Base-by-base conservation (phyloP, 2,797 vertebrate genomes). In the Syngnathus acus region DNA sequence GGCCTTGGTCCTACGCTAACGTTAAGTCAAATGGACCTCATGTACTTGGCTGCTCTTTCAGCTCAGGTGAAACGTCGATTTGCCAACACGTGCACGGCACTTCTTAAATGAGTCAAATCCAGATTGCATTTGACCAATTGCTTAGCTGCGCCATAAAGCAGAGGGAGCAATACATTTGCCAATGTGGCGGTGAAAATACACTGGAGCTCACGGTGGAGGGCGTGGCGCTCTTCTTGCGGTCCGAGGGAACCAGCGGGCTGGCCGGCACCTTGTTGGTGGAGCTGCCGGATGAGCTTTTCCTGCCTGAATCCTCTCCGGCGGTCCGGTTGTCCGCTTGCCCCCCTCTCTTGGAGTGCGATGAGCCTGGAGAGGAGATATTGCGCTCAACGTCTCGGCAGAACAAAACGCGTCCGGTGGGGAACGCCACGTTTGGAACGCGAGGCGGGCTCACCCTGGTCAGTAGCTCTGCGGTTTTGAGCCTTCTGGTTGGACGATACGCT, bases 401-500 rank as follows among this genome's bases (percentile, higher is more conserved):
- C 50, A 51, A 51, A 51, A 51, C 39, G 17, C 57, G 26, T 32
- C 37, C 32, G n/a, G n/a, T n/a, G 23, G 23, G 26, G 3, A 32
- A 32, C 26, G 26, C 26, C 26, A 32, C 26, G 26, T 32, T 32
- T 32, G 26, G 26, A 32, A 32, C 26, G 26, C 26, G 26, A 32
- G 64, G 57, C 48, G 62, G n/a, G 67, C 94, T 91, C 77, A 97
- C 95, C 93, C 85, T 96, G 95, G 75, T 97, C 95, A 0, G 90
- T 93, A 39, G 93, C 78, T 84, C 90, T 85, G 72, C 95, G 87
- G 70, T 84, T 89, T 68, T 84, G 93, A 78, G 93, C 92, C 83
- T 95, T 96, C 87, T 94, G 94, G 86, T 93, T 95, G 84, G 95
- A 94, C 0, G 95, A 97, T 72, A 96, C 93, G 8, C 95, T 96